phyloP scores from a whole-genome alignment of 2,113 vertebrate genomes.

The Burhinus oedicnemus region DNA sequence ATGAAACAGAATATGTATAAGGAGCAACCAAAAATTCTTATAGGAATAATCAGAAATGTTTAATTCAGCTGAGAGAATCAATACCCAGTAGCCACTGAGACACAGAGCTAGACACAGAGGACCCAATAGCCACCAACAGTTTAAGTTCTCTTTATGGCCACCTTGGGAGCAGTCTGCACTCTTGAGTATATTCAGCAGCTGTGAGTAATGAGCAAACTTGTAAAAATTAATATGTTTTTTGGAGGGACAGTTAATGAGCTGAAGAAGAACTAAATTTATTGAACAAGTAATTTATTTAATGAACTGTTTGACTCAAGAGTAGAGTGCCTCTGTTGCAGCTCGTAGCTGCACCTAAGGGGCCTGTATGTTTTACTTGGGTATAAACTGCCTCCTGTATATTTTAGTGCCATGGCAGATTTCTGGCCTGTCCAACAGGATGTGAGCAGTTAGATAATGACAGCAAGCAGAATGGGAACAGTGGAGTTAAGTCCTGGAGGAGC shows the following conservation, averaged over 20 bases:
- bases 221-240: not conserved
- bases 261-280: not conserved
- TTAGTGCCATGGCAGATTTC: not conserved
- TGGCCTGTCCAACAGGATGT: not conserved
- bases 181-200: not conserved
- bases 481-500: not conserved
- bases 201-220: not conserved
- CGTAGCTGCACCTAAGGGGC: not conserved
- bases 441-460: not conserved
- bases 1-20: not conserved
- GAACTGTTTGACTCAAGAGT: not conserved
- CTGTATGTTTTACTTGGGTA: not conserved
- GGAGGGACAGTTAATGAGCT: not conserved
- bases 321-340: not conserved
- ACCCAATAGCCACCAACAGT: not conserved
- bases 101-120: not conserved
- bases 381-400: not conserved
- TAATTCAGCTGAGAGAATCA: not conserved
- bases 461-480: not conserved
- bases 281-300: not conserved
- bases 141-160: not conserved
- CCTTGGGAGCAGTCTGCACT: not conserved
- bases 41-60: not conserved
- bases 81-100: not conserved
- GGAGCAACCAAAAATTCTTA: not conserved